These are phyloP conservation scores for Alloplasta piceator DNA, from an alignment of 2,888 invertebrate genomes.

Conservation along the genomic window DNA sequence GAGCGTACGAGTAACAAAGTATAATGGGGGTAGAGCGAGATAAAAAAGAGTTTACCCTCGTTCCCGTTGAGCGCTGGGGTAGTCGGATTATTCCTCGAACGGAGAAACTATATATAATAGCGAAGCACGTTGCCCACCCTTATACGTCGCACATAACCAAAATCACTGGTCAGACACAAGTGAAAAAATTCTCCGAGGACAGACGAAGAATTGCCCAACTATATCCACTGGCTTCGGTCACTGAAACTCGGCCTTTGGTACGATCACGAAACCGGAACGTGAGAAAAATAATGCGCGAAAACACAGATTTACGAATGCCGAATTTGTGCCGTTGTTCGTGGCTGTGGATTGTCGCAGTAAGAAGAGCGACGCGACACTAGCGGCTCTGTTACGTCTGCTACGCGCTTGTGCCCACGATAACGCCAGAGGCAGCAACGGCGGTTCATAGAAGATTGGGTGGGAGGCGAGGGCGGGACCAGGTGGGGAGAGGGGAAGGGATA, in stretches of 20 bases:
- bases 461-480: slow-evolving; percentile 4
- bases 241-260: not conserved
- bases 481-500: slow-evolving; percentile 10
- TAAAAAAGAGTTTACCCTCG: slow-evolving; percentile 30
- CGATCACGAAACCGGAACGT: no score
- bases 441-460: not conserved
- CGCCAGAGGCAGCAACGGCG: no score
- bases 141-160: slow-evolving; percentile 51
- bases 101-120: slow-evolving; percentile 1
- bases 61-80: not conserved
- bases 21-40: not conserved
- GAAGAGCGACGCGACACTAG: slow-evolving; percentile 36
- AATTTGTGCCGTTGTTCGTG: not conserved
- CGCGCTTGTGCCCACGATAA: not conserved
- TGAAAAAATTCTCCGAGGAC: slow-evolving; percentile 2
- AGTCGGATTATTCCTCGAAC: not conserved
- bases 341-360: slow-evolving; percentile 21
- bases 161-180: slow-evolving; percentile 29
- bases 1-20: slow-evolving; percentile 1
- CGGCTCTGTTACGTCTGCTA: slow-evolving; percentile 30
- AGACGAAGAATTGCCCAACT: slow-evolving; percentile 2
- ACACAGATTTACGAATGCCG: not conserved
- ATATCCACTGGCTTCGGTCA: not conserved
- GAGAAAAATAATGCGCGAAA: not conserved
- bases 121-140: slow-evolving; percentile 50